Base-by-base conservation (phyloP, 2,797 vertebrate genomes). In the Helarctos malayanus region DNA sequence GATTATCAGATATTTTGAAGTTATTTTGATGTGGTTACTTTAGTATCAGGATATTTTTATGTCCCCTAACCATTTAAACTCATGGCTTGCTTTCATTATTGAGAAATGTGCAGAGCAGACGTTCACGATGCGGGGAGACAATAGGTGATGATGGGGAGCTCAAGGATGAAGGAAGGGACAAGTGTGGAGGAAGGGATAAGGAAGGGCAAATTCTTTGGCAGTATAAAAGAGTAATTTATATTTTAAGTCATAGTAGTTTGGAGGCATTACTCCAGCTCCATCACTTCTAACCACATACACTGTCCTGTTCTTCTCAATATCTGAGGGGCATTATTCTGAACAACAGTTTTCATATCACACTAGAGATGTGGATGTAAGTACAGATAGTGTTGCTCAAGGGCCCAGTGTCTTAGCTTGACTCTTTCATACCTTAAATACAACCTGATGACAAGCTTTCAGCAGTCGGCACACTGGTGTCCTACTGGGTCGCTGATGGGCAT, bases 1-100 rank as follows among this genome's bases (percentile, higher is more conserved):
- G 82, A 69, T 69, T 82, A 47, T 87, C 41, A 88, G 86, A 68
- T 75, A 84, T 93, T 96, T 76, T 82, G 59, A 94, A 71, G 0
- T 82, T 91, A 54, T 81, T 76, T 69, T 25, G 12, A 89, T 65
- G 12, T 68, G 32, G 35, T 19, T 75, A 7, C 93, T 82, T 78
- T 56, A 56, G 35, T 93, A 45, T 68, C 41, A 35, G 63, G 49
- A 38, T 29, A 71, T 73, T 87, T 91, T 87, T 82, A 80, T 91
- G 54, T 35, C 59, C 65, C 9, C 69, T 73, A 61, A 47, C 52
- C 56, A 52, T 23, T 93, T 93, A 76, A 71, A 75, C 27, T 79
- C 47, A 32, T 2, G 5, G 29, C n/a, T 79, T 79, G 18, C 23
- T 94, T 81, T 49, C 19, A 71, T 80, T 91, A 57, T 59, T 68